phyloP scores from a whole-genome alignment of 1,140 invertebrate species.

The Aphelenchoides besseyi region DNA sequence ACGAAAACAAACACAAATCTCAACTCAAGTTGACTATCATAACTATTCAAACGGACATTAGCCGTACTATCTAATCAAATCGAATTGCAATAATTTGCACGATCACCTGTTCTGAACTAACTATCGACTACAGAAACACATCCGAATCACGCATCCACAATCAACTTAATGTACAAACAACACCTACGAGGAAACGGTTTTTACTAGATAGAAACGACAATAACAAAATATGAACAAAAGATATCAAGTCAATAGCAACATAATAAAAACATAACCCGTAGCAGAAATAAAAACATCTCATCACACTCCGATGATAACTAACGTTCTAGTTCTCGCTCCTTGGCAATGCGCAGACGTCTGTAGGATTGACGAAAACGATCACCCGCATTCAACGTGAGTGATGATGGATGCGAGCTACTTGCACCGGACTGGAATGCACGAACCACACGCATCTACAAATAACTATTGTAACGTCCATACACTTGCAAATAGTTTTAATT shows the following conservation, averaged over 20 bases:
- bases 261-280: background rate
- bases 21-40: background rate
- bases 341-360: conserved; percentile 45
- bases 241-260: background rate
- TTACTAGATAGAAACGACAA: background rate
- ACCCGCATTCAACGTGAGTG: conserved; percentile 40
- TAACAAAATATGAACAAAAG: background rate
- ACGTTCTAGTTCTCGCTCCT: conserved; percentile 50
- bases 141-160: background rate
- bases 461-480: background rate
- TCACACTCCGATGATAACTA: conserved; percentile 12
- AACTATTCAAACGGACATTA: too few species aligned
- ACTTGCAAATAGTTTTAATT: background rate
- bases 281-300: background rate
- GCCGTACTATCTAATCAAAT: too few species aligned
- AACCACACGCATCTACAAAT: conserved; percentile 52
- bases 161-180: background rate
- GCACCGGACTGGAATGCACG: conserved; percentile 46
- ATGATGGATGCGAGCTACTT: conserved; percentile 43
- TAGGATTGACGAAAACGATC: conserved; percentile 49
- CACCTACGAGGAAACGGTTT: background rate
- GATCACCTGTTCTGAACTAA: background rate
- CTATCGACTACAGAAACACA: background rate
- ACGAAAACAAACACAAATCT: background rate
- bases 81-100: background rate